A percentile compares a stretch with the other conserved stretches of the same genome.
These are phyloP conservation scores for Drosophila austrosaltans DNA, from an alignment of 2,888 invertebrate genomes.

Conservation along the genomic window DNA sequence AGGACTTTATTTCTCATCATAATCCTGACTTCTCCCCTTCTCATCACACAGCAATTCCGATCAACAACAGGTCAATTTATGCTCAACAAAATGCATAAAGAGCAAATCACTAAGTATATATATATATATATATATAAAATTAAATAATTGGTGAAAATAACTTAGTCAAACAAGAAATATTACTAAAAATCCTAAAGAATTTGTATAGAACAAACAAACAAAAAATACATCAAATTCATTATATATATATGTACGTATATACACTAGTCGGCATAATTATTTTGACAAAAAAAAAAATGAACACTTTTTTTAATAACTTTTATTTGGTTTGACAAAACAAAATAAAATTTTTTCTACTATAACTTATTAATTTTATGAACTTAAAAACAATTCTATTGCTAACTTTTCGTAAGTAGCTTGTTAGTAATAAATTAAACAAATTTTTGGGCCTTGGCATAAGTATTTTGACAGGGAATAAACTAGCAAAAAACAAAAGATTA, in stretches of 20 bases:
- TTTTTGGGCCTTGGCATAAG: too few species aligned
- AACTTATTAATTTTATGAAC: too few species aligned
- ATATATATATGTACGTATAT: neutral
- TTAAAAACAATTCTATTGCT: too few species aligned
- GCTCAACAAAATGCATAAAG: constrained; percentile 7
- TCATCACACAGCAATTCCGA: neutral
- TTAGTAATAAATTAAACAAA: too few species aligned
- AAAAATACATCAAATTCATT: neutral
- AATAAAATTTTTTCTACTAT: too few species aligned
- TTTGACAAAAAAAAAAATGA: too few species aligned
- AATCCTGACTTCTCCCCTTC: neutral
- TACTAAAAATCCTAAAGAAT: neutral
- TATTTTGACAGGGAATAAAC: too few species aligned
- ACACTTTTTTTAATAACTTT: too few species aligned
- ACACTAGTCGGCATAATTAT: too few species aligned
- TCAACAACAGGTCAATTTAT: constrained; percentile 5
- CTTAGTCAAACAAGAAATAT: constrained; percentile 1
- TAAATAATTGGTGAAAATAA: constrained; percentile 11
- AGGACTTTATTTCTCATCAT: constrained; percentile 39
- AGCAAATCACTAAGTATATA: constrained; percentile 3
- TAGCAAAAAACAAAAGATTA: too few species aligned
- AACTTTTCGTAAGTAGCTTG: too few species aligned
- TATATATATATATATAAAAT: neutral
- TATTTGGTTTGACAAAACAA: too few species aligned
- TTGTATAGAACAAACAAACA: neutral